These are phyloP conservation scores for Falco peregrinus DNA, from an alignment of 2,797 vertebrate genomes.

Conservation along the genomic window DNA sequence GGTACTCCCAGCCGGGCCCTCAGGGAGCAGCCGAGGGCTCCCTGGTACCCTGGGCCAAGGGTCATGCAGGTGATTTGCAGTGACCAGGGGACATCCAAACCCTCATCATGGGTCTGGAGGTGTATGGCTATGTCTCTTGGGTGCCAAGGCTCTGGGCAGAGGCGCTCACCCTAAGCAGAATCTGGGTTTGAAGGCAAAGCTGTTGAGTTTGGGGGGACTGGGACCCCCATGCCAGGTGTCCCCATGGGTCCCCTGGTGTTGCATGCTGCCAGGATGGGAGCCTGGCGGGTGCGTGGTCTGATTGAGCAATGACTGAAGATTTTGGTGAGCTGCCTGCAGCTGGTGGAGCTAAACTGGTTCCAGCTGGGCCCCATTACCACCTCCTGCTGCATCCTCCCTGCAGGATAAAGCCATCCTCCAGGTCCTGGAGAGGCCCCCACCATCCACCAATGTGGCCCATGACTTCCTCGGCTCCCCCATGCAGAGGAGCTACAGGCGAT, in stretches of 20 bases:
- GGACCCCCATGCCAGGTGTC: neutral
- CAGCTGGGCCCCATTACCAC: neutral
- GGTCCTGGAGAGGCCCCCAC: constrained; percentile 52
- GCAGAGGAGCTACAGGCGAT: constrained; percentile 37
- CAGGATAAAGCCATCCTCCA: constrained; percentile 72
- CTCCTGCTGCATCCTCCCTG: neutral
- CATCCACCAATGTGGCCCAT: neutral
- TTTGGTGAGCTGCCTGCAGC: neutral
- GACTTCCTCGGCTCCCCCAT: constrained; percentile 34
- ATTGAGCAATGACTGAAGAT: neutral
- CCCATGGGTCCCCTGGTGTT: fast-evolving
- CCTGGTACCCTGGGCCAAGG: neutral
- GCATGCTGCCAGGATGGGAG: neutral
- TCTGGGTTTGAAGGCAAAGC: neutral
- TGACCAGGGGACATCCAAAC: neutral
- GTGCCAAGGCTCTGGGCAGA: neutral
- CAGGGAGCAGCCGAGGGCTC: fast-evolving
- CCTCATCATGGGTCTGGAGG: neutral
- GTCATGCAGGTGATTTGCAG: neutral
- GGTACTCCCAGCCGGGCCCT: neutral
- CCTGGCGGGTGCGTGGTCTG: neutral
- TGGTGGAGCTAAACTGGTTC: neutral
- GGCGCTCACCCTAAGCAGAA: neutral
- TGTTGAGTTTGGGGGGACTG: neutral
- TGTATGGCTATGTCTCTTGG: neutral